These are phyloP conservation scores for Frankliniella fusca DNA, from an alignment of 2,888 invertebrate genomes.

Conservation along the genomic window DNA sequence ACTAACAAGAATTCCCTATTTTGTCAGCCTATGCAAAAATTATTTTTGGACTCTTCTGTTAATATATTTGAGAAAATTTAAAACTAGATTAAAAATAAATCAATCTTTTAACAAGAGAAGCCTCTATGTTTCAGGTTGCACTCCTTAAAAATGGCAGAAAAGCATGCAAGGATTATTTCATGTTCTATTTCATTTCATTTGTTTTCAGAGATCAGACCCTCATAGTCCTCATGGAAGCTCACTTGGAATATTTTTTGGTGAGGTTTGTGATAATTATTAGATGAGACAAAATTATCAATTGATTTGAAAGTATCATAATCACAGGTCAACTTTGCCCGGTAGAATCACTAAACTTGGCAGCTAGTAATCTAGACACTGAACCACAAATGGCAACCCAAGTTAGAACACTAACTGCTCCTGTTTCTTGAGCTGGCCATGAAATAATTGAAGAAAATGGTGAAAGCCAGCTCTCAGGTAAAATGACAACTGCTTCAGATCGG, in stretches of 20 bases:
- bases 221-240: no score
- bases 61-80: no score
- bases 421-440: slow-evolving; percentile 31
- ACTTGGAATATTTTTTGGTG: no score
- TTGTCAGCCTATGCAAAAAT: neutral
- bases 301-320: neutral
- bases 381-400: slow-evolving; percentile 31
- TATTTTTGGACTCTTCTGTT: neutral
- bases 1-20: neutral
- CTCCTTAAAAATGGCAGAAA: no score
- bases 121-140: no score
- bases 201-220: no score
- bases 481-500: slow-evolving; percentile 29
- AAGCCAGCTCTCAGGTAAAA: slow-evolving; percentile 32
- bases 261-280: no score
- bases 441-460: slow-evolving; percentile 30
- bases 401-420: slow-evolving; percentile 31
- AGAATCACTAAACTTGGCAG: neutral
- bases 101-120: no score
- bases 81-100: no score
- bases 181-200: no score
- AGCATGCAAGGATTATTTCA: no score
- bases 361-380: slow-evolving; percentile 3
- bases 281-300: neutral
- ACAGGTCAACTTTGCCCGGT: neutral